Evolutionary conservation across 1,140 invertebrate genomes (phyloP).

Genomic region (Drosophila erecta): DNA sequence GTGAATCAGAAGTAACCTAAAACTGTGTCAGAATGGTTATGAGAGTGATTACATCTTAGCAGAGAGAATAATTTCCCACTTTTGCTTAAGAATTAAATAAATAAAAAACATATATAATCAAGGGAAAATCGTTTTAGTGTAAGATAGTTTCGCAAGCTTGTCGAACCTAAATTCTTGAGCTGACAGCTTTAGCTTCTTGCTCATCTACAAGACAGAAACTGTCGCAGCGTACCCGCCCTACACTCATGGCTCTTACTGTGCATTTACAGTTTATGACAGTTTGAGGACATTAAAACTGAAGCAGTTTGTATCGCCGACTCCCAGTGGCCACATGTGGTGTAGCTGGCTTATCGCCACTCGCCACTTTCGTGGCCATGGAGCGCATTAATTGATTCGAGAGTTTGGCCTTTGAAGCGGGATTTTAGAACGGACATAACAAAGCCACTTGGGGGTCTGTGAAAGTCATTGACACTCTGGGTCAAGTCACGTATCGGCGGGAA

Average conservation of each 20-base stretch:
- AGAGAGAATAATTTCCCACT: too few relatives aligned
- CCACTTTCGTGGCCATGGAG: constrained; percentile 11
- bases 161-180: constrained; percentile 56
- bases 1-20: not conserved
- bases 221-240: constrained; percentile 28
- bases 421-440: constrained; percentile 23
- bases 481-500: constrained; percentile 25
- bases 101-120: too few relatives aligned
- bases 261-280: constrained; percentile 71
- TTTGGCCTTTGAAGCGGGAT: constrained; percentile 19
- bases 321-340: constrained; percentile 14
- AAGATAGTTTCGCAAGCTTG: constrained; percentile 6
- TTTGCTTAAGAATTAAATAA: too few relatives aligned
- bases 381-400: constrained; percentile 46
- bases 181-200: constrained; percentile 23
- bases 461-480: constrained; percentile 29
- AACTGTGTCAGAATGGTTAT: not conserved
- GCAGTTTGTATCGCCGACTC: constrained; percentile 26
- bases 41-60: too few relatives aligned
- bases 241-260: constrained; percentile 31
- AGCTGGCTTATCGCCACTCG: constrained; percentile 25
- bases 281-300: constrained; percentile 52
- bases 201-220: constrained; percentile 2
- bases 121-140: not conserved
- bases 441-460: constrained; percentile 16